Evolutionary conservation across 2,113 vertebrate species (phyloP).

Genomic region (Siniperca chuatsi): DNA sequence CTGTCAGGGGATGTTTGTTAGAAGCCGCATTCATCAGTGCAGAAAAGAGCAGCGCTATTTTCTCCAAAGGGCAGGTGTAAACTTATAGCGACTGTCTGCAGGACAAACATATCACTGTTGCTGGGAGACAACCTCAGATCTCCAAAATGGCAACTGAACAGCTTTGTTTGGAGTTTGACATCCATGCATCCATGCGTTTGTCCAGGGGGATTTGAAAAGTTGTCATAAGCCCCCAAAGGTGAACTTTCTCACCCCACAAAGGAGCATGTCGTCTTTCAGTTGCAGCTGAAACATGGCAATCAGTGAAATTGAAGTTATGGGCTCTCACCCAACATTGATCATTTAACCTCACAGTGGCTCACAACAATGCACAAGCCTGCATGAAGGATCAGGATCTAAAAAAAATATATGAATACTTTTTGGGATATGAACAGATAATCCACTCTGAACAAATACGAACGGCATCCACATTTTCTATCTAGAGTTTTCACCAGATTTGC

Average conservation of each 20-base stretch:
- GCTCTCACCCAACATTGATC: background rate
- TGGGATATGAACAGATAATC: background rate
- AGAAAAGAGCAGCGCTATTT: constrained; percentile 62
- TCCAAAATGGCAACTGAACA: constrained; percentile 38
- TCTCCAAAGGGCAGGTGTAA: constrained; percentile 60
- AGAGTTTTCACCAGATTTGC: background rate
- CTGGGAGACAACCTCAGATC: constrained; percentile 28
- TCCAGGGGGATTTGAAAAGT: constrained; percentile 7
- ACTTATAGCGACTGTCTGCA: constrained; percentile 47
- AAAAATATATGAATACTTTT: background rate
- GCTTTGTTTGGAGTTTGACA: constrained; percentile 18
- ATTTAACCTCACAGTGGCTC: background rate
- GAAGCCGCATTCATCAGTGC: constrained; percentile 67
- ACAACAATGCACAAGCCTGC: background rate
- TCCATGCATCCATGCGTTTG: constrained; percentile 5
- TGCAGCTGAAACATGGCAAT: background rate
- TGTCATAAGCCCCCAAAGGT: background rate
- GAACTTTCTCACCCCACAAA: background rate
- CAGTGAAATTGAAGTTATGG: background rate
- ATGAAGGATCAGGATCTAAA: background rate
- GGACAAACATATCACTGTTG: constrained; percentile 45
- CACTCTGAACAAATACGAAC: background rate
- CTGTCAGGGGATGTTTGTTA: constrained; percentile 63
- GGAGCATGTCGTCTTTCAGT: background rate
- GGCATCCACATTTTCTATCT: no score